These are phyloP conservation scores for Agonopterix subpropinquella DNA, from an alignment of 2,888 invertebrate species.

Conservation along the genomic window DNA sequence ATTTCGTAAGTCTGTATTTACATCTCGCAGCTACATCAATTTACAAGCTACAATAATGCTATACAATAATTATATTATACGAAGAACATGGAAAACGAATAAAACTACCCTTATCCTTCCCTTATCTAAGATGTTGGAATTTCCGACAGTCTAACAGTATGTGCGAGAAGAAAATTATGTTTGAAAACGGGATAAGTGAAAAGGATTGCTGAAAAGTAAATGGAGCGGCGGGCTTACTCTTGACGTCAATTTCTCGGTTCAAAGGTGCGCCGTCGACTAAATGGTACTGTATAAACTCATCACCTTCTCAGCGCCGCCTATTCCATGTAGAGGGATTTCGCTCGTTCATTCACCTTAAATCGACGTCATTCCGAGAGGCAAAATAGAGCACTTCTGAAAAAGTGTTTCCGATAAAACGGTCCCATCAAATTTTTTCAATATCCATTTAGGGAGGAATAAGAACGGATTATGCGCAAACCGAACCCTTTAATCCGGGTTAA, in stretches of 20 bases:
- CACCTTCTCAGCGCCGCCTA: constrained; percentile 66
- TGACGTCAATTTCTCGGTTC: constrained; percentile 59
- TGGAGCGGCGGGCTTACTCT: constrained; percentile 39
- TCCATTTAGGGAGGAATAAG: constrained; percentile 67
- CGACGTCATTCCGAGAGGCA: constrained; percentile 65
- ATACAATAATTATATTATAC: too few relatives aligned
- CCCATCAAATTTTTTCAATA: constrained; percentile 68
- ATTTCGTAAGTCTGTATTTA: too few relatives aligned
- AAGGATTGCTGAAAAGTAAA: constrained; percentile 41
- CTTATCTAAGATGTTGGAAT: not conserved
- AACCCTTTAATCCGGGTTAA: constrained; percentile 61
- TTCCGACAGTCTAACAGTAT: not conserved
- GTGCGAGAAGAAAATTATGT: constrained; percentile 1
- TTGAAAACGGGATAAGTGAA: constrained; percentile 17
- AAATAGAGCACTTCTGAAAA: constrained; percentile 67
- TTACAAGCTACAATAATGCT: too few relatives aligned
- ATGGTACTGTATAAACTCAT: constrained; percentile 69
- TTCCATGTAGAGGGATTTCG: constrained; percentile 68
- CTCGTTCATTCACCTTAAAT: constrained; percentile 74
- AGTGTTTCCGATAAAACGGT: constrained; percentile 65
- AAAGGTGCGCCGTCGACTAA: constrained; percentile 64
- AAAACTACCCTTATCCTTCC: too few relatives aligned
- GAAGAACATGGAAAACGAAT: too few relatives aligned
- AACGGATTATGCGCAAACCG: constrained; percentile 62
- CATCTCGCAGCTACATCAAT: too few relatives aligned